A percentile compares a stretch with the other conserved stretches of the same genome.
These are phyloP conservation scores for Luscinia luscinia DNA, from an alignment of 2,797 vertebrate genomes.

Conservation along the genomic window DNA sequence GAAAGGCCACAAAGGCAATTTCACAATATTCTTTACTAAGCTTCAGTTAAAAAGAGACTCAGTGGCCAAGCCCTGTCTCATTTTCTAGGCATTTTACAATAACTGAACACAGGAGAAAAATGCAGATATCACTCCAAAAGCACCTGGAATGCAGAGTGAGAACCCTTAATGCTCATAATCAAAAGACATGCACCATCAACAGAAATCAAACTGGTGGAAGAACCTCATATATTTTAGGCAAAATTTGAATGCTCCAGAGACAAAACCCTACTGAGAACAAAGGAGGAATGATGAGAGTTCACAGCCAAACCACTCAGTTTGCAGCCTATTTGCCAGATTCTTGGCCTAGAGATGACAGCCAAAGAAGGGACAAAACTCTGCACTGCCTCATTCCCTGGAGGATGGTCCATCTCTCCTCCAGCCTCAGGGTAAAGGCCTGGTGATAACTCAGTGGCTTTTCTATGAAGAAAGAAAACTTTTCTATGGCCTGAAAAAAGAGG, in stretches of 20 bases:
- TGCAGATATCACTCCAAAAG: neutral
- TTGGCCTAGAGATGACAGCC: neutral
- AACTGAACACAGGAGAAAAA: neutral
- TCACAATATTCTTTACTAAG: neutral
- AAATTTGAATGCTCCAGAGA: neutral
- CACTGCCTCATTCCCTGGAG: neutral
- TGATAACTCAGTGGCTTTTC: neutral
- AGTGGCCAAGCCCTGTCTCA: neutral
- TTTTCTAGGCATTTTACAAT: neutral
- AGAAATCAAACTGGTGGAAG: neutral
- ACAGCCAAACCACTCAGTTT: slow-evolving; percentile 37
- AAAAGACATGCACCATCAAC: neutral
- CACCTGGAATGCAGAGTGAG: neutral
- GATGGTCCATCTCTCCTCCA: neutral
- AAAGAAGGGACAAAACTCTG: neutral
- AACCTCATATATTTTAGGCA: neutral
- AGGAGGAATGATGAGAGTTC: neutral
- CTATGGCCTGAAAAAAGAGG: neutral
- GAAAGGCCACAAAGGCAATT: neutral
- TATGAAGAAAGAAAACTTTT: no score
- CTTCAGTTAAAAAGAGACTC: neutral
- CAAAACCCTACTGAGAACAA: slow-evolving; percentile 35
- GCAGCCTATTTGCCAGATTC: neutral
- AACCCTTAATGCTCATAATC: neutral
- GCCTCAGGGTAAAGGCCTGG: neutral